Evolutionary conservation across 2,888 invertebrate genomes (phyloP).

Genomic region (Papilio protenor): DNA sequence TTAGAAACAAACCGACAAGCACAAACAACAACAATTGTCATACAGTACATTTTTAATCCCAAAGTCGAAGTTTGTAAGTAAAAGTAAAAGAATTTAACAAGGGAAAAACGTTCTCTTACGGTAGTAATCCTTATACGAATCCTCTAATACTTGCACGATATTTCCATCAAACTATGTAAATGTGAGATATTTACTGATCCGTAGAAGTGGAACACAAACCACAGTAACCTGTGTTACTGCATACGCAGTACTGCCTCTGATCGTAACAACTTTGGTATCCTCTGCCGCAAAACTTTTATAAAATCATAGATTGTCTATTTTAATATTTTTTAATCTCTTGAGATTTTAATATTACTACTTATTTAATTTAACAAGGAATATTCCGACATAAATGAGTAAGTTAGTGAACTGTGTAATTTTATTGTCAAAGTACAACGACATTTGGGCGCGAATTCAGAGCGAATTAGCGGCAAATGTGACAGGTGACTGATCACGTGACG

Average conservation of each 20-base stretch:
- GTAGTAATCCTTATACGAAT: too few species aligned
- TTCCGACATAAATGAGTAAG: neutral
- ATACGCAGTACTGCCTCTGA: neutral
- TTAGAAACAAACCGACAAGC: neutral
- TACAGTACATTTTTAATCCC: neutral
- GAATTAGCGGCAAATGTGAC: slow-evolving; percentile 34
- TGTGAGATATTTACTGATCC: neutral
- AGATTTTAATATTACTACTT: neutral
- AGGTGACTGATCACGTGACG: slow-evolving; percentile 26
- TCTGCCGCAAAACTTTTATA: neutral
- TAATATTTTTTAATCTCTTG: neutral
- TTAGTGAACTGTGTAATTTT: neutral
- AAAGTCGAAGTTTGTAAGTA: neutral
- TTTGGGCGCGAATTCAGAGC: neutral
- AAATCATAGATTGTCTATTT: neutral
- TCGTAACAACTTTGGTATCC: neutral
- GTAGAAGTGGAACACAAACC: neutral
- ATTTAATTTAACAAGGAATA: neutral
- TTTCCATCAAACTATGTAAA: neutral
- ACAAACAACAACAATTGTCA: neutral
- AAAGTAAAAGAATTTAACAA: neutral
- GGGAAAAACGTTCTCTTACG: neutral
- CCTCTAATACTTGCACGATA: neutral
- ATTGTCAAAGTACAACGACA: neutral
- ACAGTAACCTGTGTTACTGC: neutral